A percentile compares a stretch with the other conserved stretches of the same genome.
Evolutionary conservation across 1,140 invertebrate genomes (phyloP).

Genomic region (Monomorium pharaonis): DNA sequence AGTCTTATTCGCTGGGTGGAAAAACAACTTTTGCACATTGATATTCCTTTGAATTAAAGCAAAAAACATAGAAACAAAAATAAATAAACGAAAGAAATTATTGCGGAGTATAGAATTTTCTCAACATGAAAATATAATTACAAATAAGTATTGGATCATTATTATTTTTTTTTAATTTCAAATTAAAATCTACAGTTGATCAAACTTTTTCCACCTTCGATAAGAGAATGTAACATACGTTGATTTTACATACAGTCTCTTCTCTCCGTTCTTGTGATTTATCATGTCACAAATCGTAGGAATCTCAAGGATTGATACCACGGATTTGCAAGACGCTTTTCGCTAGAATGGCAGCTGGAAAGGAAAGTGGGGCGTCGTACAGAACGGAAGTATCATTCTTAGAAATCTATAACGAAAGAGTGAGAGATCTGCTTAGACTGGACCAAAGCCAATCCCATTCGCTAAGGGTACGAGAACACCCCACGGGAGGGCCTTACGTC

Average conservation of each 20-base stretch:
- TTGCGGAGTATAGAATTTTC: background rate
- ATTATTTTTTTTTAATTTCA: background rate
- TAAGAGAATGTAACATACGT: background rate
- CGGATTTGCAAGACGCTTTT: slow-evolving; percentile 93
- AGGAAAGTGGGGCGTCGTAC: slow-evolving; percentile 93
- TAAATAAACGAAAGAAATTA: background rate
- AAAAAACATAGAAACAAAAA: background rate
- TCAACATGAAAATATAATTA: background rate
- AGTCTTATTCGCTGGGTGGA: background rate
- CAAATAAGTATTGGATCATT: background rate
- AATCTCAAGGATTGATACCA: slow-evolving; percentile 94
- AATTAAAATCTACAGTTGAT: background rate
- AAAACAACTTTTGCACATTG: background rate
- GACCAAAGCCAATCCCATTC: slow-evolving; percentile 89
- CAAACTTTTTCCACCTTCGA: slow-evolving; percentile 10
- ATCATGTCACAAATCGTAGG: slow-evolving; percentile 83
- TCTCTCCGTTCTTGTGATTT: background rate
- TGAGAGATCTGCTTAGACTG: slow-evolving; percentile 93
- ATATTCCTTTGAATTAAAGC: background rate
- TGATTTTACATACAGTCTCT: background rate
- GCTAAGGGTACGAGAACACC: slow-evolving; percentile 96
- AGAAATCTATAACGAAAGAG: slow-evolving; percentile 96
- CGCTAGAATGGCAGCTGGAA: slow-evolving; percentile 90
- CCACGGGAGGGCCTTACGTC: slow-evolving; percentile 96
- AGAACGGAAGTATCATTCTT: slow-evolving; percentile 94